Base-by-base conservation (phyloP, 2,888 invertebrate genomes). In the Catocala nupta region DNA sequence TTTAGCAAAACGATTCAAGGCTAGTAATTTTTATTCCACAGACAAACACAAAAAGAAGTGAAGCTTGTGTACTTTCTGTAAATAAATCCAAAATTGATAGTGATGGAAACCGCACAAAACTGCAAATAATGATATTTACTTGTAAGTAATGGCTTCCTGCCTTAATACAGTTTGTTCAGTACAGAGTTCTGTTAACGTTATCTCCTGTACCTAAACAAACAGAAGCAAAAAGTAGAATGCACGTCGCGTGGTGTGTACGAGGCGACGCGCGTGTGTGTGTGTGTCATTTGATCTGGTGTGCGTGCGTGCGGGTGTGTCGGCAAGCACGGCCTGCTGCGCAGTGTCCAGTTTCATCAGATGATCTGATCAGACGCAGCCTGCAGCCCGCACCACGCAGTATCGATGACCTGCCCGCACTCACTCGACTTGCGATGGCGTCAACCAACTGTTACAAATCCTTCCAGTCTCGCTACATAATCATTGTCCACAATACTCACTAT, bases 311-410 rank as follows among this genome's bases (percentile, higher is more conserved):
- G 33, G 59, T 49, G 44, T 8, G 52, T 59, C 47, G 16, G 55
- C 54, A 50, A 43, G 61, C 62, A 64, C 59, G 73, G 63, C 33
- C 65, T 52, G 66, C 55, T 65, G 77, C 63, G 50, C 60, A 59
- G 77, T 52, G 66, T 76, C 75, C 57, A 55, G 68, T 76, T 72
- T 62, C 79, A 75, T 71, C 68, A 63, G 72, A 63, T 62, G 80
- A 75, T 71, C 68, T 61, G 72, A 63, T 73, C 75, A 62, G 68
- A 71, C 73, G 78, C 74, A 65, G 75, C 65, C 62, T 39, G 54
- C 53, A 25, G 16, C 42, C 51, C 54, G 65, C 54, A 63, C 62
- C 66, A 63, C 69, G 36, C 42, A 59, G 67, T 74, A 70, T 73
- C 68, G 63, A 70, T 71, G 54, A 58, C 75, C 39, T 56, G 67